Evolutionary conservation across 1,140 invertebrate species (phyloP).

Genomic region (Ostrea denselamellosa): DNA sequence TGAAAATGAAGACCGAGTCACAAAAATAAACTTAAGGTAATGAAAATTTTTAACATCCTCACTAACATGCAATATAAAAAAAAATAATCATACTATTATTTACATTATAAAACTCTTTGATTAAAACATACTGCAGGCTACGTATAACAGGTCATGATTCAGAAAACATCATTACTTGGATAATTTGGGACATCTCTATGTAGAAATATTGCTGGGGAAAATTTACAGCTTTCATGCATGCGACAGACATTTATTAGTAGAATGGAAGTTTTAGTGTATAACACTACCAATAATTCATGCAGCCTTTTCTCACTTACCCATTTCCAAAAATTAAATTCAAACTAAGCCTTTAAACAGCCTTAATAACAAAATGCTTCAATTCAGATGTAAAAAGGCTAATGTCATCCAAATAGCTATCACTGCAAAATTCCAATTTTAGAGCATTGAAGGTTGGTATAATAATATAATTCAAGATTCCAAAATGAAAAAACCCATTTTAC

Average conservation of each 20-base stretch:
- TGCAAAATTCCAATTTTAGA: not conserved
- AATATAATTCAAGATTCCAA: not conserved
- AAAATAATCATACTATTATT: too few species aligned
- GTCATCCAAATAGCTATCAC: not conserved
- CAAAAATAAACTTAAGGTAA: too few species aligned
- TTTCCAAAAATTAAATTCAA: constrained; percentile 1
- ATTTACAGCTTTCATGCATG: not conserved
- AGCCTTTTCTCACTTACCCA: constrained; percentile 24
- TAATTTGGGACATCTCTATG: not conserved
- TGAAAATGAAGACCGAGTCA: too few species aligned
- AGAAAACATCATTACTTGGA: not conserved
- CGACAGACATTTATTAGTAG: constrained; percentile 2
- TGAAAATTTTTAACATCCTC: too few species aligned
- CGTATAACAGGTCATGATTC: not conserved
- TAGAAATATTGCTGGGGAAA: not conserved
- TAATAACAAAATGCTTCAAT: constrained; percentile 9
- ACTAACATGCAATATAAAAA: too few species aligned
- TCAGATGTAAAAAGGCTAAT: not conserved
- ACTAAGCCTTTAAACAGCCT: constrained; percentile 12
- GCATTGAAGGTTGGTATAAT: not conserved
- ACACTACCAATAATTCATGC: not conserved
- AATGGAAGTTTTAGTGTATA: not conserved
- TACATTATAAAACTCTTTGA: too few species aligned
- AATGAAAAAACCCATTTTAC: not conserved
- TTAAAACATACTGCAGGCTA: too few species aligned